Conservation (phyloP, 2,797 vertebrate species). For the Mionectes olivaceus region DNA sequence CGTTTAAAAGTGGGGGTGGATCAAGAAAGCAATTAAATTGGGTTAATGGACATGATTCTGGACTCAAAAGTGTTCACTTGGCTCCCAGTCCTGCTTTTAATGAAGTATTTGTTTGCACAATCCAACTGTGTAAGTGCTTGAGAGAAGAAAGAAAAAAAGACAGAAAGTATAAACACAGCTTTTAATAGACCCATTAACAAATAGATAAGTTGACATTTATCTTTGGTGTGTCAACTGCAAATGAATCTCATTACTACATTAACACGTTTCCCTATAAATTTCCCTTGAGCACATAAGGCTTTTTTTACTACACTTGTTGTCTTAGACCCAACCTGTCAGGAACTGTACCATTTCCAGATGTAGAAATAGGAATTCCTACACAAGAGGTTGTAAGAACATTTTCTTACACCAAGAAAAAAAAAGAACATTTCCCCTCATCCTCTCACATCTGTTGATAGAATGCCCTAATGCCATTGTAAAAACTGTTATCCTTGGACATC, state of each 20-base stretch:
- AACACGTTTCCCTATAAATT: constrained; percentile 6
- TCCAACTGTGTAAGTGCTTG: constrained; percentile 50
- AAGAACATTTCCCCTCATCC: background rate
- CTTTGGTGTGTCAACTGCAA: constrained; percentile 32
- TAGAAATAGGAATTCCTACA: background rate
- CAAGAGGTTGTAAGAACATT: background rate
- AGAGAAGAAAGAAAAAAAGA: background rate
- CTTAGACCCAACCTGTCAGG: background rate
- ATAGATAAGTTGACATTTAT: constrained; percentile 53
- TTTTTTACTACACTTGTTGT: background rate
- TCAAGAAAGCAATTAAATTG: constrained; percentile 37
- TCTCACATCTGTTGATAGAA: background rate
- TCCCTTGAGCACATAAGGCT: background rate
- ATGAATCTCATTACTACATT: constrained; percentile 46
- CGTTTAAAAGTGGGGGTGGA: background rate
- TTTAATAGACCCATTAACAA: constrained; percentile 65
- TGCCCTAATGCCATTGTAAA: background rate
- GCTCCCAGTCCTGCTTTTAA: background rate
- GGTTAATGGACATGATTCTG: constrained; percentile 47
- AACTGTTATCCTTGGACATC: background rate
- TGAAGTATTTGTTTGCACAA: constrained; percentile 65
- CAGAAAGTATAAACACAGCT: constrained; percentile 47
- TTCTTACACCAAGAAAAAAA: background rate
- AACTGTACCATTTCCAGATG: background rate
- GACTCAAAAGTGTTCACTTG: constrained; percentile 30